phyloP scores from a whole-genome alignment of 2,113 vertebrate genomes.

The Herpailurus yagouaroundi region DNA sequence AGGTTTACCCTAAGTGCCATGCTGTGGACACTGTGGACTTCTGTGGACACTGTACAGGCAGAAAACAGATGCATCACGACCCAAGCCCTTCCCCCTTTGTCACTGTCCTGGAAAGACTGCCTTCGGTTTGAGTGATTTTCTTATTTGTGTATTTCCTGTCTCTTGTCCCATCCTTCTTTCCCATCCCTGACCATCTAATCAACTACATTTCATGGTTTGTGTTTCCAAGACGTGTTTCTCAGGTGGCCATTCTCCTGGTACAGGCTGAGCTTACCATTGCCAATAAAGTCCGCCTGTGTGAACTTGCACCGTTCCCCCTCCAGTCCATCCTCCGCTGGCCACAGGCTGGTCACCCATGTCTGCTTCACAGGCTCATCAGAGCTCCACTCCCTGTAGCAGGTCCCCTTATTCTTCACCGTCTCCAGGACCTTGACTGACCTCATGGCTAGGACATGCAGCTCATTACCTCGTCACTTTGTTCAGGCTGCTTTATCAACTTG shows the following conservation, averaged over 20 bases:
- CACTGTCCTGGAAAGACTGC: not conserved
- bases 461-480: rapidly evolving
- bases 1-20: not conserved
- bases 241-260: not conserved
- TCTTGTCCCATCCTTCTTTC: not conserved
- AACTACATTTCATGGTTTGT: rapidly evolving
- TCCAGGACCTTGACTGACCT: not conserved
- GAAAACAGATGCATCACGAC: rapidly evolving
- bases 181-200: not conserved
- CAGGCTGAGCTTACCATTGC: not conserved
- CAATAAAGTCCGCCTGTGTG: not conserved
- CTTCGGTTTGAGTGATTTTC: not conserved
- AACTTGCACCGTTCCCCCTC: not conserved
- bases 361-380: not conserved
- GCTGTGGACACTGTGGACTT: not conserved
- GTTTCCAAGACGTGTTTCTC: not conserved
- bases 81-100: not conserved
- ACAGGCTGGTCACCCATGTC: rapidly evolving
- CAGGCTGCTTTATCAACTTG: not conserved
- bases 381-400: not conserved
- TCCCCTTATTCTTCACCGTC: not conserved
- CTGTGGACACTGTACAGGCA: not conserved
- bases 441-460: not conserved
- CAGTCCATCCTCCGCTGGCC: not conserved
- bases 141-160: not conserved